Conservation (phyloP, 2,113 vertebrate genomes). For the Alethe castanea region DNA sequence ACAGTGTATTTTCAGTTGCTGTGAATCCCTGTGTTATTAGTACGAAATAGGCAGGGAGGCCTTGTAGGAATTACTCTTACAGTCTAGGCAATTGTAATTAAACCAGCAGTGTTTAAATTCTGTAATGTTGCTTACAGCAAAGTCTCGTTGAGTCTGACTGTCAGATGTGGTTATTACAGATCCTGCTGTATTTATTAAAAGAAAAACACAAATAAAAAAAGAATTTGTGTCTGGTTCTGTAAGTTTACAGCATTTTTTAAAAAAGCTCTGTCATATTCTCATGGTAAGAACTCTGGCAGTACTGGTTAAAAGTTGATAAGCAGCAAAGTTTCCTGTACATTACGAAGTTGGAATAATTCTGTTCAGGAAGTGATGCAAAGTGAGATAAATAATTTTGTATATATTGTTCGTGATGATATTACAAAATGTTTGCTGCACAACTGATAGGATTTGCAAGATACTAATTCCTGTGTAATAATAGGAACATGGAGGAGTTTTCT, state of each 20-base stretch:
- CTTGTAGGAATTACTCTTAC: background rate
- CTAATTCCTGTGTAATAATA: background rate
- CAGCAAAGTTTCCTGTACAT: background rate
- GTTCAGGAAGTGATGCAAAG: background rate
- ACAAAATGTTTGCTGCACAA: background rate
- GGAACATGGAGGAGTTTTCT: background rate
- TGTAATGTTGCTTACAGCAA: background rate
- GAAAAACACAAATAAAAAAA: background rate
- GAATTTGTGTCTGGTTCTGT: background rate
- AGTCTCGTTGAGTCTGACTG: background rate
- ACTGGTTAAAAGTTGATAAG: background rate
- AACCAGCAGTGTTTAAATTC: background rate
- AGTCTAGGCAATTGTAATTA: background rate
- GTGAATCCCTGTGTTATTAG: background rate
- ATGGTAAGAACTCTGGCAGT: background rate
- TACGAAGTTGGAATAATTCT: background rate
- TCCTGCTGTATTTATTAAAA: background rate
- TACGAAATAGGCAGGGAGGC: background rate
- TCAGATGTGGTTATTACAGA: background rate
- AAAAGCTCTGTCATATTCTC: background rate
- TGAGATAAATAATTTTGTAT: background rate
- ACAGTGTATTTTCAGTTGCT: background rate
- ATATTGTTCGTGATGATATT: background rate
- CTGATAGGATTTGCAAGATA: background rate
- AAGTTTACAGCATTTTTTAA: background rate